Base-by-base conservation (phyloP, 2,113 vertebrate genomes). In the Anser brachyrhynchus region DNA sequence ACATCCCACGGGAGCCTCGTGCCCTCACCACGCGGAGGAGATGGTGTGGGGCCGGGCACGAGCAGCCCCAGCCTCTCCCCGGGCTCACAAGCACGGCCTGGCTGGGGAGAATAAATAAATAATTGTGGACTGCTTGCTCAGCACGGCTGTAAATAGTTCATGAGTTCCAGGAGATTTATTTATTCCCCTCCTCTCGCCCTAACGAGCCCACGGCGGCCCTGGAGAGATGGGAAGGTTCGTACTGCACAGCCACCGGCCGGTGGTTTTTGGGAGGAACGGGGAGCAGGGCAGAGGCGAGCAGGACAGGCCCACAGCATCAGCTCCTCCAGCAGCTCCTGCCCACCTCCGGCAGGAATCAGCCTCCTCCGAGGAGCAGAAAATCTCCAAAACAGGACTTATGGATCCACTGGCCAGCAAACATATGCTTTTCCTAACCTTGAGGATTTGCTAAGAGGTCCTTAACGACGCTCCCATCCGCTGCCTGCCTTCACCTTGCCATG, bases 141-240 rank as follows among this genome's bases (percentile, higher is more conserved):
- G 92, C 85, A 58, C 5, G 37, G 83, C 37, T 86, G 89, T 90
- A 81, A 82, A 82, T 89, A 93, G 83, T 77, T 89, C 92, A 87
- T 88, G 96, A 91, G 87, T 75, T 93, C 43, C 62, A 66, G 46
- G 82, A 84, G 88, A 78, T 95, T 92, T 95, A 78, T 95, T 92
- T 95, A 86, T 89, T 80, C 57, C 58, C 75, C 35, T 88, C 84
- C 51, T 44, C 72, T 73, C 3, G 7, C 72, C 74, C 64, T 95
- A 96, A 93, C 12, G 23, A 90, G 84, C 89, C 77, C 87, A 23
- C 44, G 41, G 57, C 86, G 33, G 31, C 90, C 62, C 29, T 1
- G 20, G n/a, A 59, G 46, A 77, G 55, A 20, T 20, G 79, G 67
- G 44, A 44, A 80, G 28, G 54, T 64, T 74, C 58, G 12, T 4